Evolutionary conservation across 2,797 vertebrate genomes (phyloP), one percentile per base, ranked within the genome.

Genomic region (Gephyroberyx darwinii): DNA sequence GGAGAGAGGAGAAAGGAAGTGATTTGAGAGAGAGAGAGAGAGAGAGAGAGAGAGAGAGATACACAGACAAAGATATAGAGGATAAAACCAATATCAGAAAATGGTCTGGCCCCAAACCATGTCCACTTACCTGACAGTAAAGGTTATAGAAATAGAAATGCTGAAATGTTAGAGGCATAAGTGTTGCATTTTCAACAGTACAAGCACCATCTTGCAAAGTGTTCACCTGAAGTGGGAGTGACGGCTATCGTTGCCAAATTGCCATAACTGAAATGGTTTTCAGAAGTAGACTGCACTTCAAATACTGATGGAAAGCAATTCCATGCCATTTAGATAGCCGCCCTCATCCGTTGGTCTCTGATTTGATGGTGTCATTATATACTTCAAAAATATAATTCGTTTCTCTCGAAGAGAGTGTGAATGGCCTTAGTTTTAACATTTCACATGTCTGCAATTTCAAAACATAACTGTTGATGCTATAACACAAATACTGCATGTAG

Each of bases 201-300:
- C 59, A 26, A 71, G 62, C 58, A 61, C 70, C 78, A 84, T 80
- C 72, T 5, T 37, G 66, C 67, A 65, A 80, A 78, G 51, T 61
- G 77, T 65, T 82, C 73, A 72, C 48, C 75, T 84, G 70, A 78
- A 77, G 80, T 64, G 72, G 50, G 56, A 55, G 52, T 9, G 53
- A 76, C 14, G 64, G 57, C 37, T 71, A 57, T 14, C 33, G 22
- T 53, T 75, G 64, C 55, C 47, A 72, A 75, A 79, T 20, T 65
- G 39, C 69, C 43, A 17, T 51, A 51, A 67, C 57, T 66, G 63
- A 75, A 88, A 87, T 72, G 69, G 70, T 66, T 79, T 33, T 83
- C 75, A 53, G 63, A 0, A n/a, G 55, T 41, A 47, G 80, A 77
- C 45, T 41, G 80, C 84, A 83, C 83, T 86, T 81, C 62, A 86